Base-by-base conservation (phyloP, 1,140 invertebrate genomes). In the Metopolophium dirhodum region DNA sequence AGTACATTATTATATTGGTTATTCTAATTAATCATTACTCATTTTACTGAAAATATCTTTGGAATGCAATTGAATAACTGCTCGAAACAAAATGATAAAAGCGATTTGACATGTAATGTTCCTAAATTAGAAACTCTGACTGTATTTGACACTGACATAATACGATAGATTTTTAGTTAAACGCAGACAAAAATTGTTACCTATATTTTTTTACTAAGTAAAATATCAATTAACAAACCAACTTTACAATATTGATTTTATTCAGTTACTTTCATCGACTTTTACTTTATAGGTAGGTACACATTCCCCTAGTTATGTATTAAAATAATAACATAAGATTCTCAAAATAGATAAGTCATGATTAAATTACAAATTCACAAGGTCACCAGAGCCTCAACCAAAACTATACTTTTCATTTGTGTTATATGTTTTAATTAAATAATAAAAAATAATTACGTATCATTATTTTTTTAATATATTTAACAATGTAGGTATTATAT, bases 71-170 rank as follows among this genome's bases (percentile, higher is more conserved):
- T 85, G 23, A 85, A 85, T 85, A 45, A 49, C 3, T 88, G n/a
- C 7, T 88, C 86, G 20, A 88, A n/a, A 35, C 2, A 35, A 88
- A 47, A 88, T 88, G 26, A 88, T 88, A n/a, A 49, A 51, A 49
- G 45, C 9, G 20, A 35, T 26, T 7, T 86, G 23, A 41, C 22
- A 14, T 54, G 26, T 49, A 45, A 26, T 41, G 37, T 85, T 85
- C 41, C 41, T 49, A 49, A 87, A 87, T 87, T 87, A 88, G 86
- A 88, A 88, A 88, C 20, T 88, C 1, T 88, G 30, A 88, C n/a
- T 49, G 18, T 35, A n/a, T 49, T n/a, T 88, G 47, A 20, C 47
- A 88, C 45, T 88, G 47, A 35, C 86, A 88, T 88, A 49, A 88
- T 47, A 88, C 35, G 45, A 0, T 26, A 47, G 26, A 47, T 47